Base-by-base conservation (phyloP, 1,140 invertebrate genomes). In the Monochamus saltuarius region DNA sequence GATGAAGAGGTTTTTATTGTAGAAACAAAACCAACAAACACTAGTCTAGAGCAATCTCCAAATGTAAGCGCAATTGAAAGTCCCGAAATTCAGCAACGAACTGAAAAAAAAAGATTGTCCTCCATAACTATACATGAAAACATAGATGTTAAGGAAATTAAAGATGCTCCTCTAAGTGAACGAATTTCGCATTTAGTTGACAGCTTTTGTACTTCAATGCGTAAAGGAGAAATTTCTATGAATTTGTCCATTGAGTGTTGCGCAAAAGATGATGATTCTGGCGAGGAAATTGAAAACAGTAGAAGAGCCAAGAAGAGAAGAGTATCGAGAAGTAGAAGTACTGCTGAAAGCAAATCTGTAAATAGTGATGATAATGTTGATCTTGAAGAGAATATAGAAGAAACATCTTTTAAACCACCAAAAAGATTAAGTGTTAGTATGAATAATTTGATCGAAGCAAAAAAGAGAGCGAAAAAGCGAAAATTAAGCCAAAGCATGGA, bases 111-210 rank as follows among this genome's bases (percentile, higher is more conserved):
- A 22, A 45, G 13, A 47, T 16, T 42, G 56, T 59, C 63, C 9
- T 67, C 62, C 2, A 35, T 68, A 6, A 53, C 42, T 9, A 56
- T 68, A 4, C 55, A 58, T 40, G 63, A 68, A 59, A 65, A 63
- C 42, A 62, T 65, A 38, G 17, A 49, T 8, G 16, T 68, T 9
- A 52, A 53, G 14, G 63, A 57, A 13, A 47, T 43, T 10, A 60
- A 56, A 34, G 62, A 65, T 29, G 13, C 56, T 17, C 9, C 16
- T 8, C 36, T 66, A 19, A 62, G 40, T 34, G 14, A 59, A 55
- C 35, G 61, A 55, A 61, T 67, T 46, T 51, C 55, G 13, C 36
- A 35, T 7, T 40, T 67, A 14, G 61, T 67, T 0, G 58, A 64
- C 8, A 57, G 38, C 10, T 67, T 64, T 42, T 67, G 61, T 56